Base-by-base conservation (phyloP, 2,113 vertebrate species). In the Lepus timidus region DNA sequence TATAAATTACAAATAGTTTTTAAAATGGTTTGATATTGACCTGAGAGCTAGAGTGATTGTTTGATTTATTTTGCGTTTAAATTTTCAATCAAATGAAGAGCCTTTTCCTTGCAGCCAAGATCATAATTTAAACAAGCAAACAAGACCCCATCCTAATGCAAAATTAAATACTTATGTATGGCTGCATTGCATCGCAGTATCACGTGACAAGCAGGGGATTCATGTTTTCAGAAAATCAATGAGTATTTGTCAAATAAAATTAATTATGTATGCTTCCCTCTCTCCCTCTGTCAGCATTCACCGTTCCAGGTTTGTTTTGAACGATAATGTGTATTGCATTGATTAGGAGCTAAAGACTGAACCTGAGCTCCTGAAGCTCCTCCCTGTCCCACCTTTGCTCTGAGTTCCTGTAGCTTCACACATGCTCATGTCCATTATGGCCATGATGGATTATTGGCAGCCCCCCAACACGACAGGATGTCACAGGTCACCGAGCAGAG, bases 401-500 rank as follows among this genome's bases (percentile, higher is more conserved):
- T 23, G 58, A 6, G 1, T 91, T 29, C 33, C 90, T 97, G 73
- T 94, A 92, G 96, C 96, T 97, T 97, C 97, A 93, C 96, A 96
- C 96, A 86, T 85, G 93, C 96, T 96, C 98, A 96, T 97, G 98
- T 99, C 98, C 98, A 98, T 99, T 98, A 98, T 97, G 96, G 98
- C 96, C 96, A 67, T 99, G 99, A 99, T 99, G 97, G 98, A 99
- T 99, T 97, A 98, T 98, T 94, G 62, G 96, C 96, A 52, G 96
- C 97, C 88, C 31, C 76, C 98, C 97, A 97, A 98, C 98, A 98
- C 98, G 98, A 98, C 98, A 99, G 98, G 97, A 84, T 92, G 98
- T 98, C 95, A 94, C 98, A 98, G 98, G 98, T 99, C 97, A 94
- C 98, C 97, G 98, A 98, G 94, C 98, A 98, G 94, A 98, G 98